These are phyloP conservation scores for Oasisia sp. DNA, from an alignment of 2,888 invertebrate genomes.

Conservation along the genomic window DNA sequence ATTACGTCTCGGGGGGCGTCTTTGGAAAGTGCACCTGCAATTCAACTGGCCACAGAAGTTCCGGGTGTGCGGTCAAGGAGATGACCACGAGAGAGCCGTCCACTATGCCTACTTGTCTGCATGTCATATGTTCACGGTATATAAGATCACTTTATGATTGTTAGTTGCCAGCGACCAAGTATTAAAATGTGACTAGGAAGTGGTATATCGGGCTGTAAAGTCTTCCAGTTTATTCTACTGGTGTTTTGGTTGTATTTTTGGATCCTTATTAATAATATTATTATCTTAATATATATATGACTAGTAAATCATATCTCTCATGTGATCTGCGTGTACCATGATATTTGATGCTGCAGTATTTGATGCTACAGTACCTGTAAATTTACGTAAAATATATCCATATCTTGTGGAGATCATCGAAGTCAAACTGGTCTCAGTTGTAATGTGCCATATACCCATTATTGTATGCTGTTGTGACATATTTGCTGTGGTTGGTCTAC, in stretches of 20 bases:
- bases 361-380: too few species aligned
- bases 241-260: not conserved
- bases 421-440: too few species aligned
- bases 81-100: not conserved
- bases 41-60: slow-evolving; percentile 1
- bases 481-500: too few species aligned
- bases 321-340: not conserved
- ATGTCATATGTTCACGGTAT: not conserved
- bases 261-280: not conserved
- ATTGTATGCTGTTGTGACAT: too few species aligned
- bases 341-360: too few species aligned
- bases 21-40: not conserved
- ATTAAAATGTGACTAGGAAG: too few species aligned
- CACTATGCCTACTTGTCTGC: not conserved
- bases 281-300: slow-evolving; percentile 4
- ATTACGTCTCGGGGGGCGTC: not conserved
- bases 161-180: not conserved
- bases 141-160: not conserved
- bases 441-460: too few species aligned
- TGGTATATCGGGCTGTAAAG: too few species aligned
- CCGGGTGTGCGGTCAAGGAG: not conserved
- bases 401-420: too few species aligned
- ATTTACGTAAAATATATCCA: too few species aligned
- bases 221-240: not conserved
- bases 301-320: not conserved